Percentiles rank a stretch among this genome's conserved stretches.
Evolutionary conservation across 2,888 invertebrate genomes (phyloP).

Genomic region (Drosophila rubida): DNA sequence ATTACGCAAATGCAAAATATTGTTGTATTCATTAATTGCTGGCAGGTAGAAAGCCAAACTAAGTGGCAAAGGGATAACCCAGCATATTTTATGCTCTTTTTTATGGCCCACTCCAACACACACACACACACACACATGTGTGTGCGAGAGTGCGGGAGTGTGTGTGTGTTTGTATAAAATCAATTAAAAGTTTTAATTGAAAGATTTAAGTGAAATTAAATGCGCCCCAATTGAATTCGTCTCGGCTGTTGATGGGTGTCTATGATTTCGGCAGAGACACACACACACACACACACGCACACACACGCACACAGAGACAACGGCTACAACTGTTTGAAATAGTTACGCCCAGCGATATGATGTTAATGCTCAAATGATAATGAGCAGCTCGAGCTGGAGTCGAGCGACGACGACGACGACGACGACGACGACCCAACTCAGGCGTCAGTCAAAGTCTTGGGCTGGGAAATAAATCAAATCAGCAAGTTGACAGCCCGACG

Average conservation of each 20-base stretch:
- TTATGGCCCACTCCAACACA: conserved; percentile 21
- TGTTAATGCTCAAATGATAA: conserved; percentile 9
- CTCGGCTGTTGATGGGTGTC: conserved; percentile 33
- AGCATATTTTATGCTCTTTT: conserved; percentile 38
- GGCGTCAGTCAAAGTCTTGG: conserved; percentile 30
- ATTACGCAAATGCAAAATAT: conserved; percentile 14
- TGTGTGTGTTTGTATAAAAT: conserved; percentile 53
- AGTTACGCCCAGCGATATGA: not conserved
- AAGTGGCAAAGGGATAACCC: conserved; percentile 14
- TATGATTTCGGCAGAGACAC: conserved; percentile 28
- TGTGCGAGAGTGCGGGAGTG: conserved; percentile 19
- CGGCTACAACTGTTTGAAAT: conserved; percentile 11
- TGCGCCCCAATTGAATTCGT: conserved; percentile 24
- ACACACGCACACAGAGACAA: too few relatives aligned
- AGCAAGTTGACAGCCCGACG: conserved; percentile 44
- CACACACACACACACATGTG: conserved; percentile 7
- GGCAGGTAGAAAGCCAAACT: conserved; percentile 17
- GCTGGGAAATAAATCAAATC: conserved; percentile 58
- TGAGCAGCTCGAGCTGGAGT: not conserved
- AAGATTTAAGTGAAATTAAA: conserved; percentile 75
- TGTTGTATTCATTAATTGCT: conserved; percentile 42
- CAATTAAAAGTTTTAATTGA: conserved; percentile 78
- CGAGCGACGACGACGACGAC: not conserved
- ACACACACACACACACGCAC: too few relatives aligned
- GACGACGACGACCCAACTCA: conserved; percentile 11